Conservation (phyloP, 2,888 invertebrate species). For the Shargacucullia verbasci region DNA sequence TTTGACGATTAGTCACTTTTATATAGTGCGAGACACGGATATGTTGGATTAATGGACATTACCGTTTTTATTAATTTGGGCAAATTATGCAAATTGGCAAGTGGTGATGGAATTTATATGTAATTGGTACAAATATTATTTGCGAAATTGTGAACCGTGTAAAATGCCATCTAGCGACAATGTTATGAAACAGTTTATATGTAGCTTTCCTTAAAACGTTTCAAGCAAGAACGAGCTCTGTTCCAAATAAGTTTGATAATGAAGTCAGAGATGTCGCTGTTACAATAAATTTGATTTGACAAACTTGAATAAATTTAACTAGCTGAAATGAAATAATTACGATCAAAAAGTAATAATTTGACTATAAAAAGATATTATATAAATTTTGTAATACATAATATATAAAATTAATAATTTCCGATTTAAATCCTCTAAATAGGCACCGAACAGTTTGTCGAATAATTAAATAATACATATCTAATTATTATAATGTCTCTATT, state of each 20-base stretch:
- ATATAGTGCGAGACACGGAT: slow-evolving; percentile 31
- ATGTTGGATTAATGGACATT: slow-evolving; percentile 43
- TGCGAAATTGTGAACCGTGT: neutral
- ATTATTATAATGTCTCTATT: no score
- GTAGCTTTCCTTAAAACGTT: neutral
- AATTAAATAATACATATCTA: no score
- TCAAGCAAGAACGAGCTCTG: no score
- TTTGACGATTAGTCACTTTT: slow-evolving; percentile 32
- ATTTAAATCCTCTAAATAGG: no score
- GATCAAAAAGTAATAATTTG: neutral
- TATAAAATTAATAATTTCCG: no score
- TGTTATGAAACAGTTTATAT: slow-evolving; percentile 13
- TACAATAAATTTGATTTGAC: neutral
- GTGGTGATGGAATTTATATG: slow-evolving; percentile 7
- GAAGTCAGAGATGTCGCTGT: slow-evolving; percentile 36
- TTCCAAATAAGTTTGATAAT: neutral
- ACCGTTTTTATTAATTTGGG: slow-evolving; percentile 41
- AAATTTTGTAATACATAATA: no score
- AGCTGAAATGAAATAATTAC: neutral
- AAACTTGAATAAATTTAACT: neutral
- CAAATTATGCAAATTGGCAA: slow-evolving; percentile 8
- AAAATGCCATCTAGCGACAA: slow-evolving; percentile 37
- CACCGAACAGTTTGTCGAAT: no score
- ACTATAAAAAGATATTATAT: no score
- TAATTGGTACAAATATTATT: slow-evolving; percentile 7